These are phyloP conservation scores for Calcarius lapponicus DNA, from an alignment of 2,797 vertebrate genomes.

Conservation along the genomic window DNA sequence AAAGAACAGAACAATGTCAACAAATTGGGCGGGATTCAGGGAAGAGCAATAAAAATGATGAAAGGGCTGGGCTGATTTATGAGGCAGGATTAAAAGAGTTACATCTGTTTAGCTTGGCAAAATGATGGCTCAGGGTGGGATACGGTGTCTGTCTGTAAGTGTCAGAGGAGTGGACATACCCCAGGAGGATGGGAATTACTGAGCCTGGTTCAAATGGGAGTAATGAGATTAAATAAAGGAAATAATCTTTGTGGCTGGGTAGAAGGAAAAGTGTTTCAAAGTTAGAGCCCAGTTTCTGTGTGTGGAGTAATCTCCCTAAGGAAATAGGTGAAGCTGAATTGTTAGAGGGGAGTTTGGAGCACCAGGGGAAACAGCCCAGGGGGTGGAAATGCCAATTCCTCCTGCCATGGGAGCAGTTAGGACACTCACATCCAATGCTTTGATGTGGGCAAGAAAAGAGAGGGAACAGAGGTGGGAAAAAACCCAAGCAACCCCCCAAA, in stretches of 20 bases:
- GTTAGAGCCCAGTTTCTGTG: background rate
- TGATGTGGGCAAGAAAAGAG: constrained; percentile 1
- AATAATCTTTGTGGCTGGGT: constrained; percentile 20
- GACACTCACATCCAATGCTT: background rate
- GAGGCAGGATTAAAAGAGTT: constrained; percentile 67
- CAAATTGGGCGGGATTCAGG: constrained; percentile 33
- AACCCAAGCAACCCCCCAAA: background rate
- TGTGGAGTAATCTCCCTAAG: constrained; percentile 26
- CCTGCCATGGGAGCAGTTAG: background rate
- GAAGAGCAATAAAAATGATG: constrained; percentile 60
- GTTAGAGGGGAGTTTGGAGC: background rate
- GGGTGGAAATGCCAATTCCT: background rate
- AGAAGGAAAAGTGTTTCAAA: constrained; percentile 6
- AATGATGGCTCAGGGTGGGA: constrained; percentile 50
- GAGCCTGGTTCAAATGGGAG: constrained; percentile 36
- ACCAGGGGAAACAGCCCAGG: accelerated
- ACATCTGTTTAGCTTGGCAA: constrained; percentile 72
- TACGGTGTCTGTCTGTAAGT: constrained; percentile 26
- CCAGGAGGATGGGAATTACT: constrained; percentile 19
- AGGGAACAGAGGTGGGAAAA: background rate
- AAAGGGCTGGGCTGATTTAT: constrained; percentile 69
- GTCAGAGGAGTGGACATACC: constrained; percentile 27
- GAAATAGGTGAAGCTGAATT: background rate
- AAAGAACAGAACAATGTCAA: constrained; percentile 54
- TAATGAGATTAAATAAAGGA: constrained; percentile 19